phyloP scores from a whole-genome alignment of 2,797 vertebrate species.

The Aulostomus chinensis region DNA sequence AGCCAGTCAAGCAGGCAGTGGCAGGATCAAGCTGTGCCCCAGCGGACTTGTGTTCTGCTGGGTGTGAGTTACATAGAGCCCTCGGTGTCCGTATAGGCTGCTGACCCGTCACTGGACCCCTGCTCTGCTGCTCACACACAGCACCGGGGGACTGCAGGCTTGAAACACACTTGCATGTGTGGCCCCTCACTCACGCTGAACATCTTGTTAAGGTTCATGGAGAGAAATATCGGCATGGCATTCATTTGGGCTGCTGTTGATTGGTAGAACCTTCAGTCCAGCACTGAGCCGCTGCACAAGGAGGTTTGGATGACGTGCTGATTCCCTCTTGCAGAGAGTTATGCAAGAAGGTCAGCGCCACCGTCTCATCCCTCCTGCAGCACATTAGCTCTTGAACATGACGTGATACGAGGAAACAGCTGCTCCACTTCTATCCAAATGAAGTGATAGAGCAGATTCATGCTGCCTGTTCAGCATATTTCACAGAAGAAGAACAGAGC shows the following conservation, averaged over 20 bases:
- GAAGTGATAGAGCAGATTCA: too few species aligned
- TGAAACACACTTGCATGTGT: conserved; percentile 19
- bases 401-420: too few species aligned
- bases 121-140: conserved; percentile 7
- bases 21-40: conserved; percentile 55
- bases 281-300: neutral
- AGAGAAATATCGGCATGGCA: conserved; percentile 54
- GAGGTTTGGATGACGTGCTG: too few species aligned
- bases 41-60: conserved; percentile 50
- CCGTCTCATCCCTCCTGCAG: too few species aligned
- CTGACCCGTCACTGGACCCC: conserved; percentile 66
- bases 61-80: conserved; percentile 74
- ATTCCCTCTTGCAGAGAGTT: too few species aligned
- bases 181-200: conserved; percentile 41
- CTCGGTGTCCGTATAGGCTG: conserved; percentile 60
- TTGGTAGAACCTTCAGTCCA: neutral
- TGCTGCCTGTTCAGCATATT: too few species aligned
- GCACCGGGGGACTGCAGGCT: conserved; percentile 29
- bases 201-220: conserved; percentile 60
- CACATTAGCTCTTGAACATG: too few species aligned
- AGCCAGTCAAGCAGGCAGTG: conserved; percentile 48
- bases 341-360: too few species aligned
- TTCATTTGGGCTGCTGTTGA: conserved; percentile 53
- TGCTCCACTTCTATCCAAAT: too few species aligned
- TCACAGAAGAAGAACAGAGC: too few species aligned